These are phyloP conservation scores for Chymomyza fuscimana DNA, from an alignment of 2,888 invertebrate species.

Conservation along the genomic window DNA sequence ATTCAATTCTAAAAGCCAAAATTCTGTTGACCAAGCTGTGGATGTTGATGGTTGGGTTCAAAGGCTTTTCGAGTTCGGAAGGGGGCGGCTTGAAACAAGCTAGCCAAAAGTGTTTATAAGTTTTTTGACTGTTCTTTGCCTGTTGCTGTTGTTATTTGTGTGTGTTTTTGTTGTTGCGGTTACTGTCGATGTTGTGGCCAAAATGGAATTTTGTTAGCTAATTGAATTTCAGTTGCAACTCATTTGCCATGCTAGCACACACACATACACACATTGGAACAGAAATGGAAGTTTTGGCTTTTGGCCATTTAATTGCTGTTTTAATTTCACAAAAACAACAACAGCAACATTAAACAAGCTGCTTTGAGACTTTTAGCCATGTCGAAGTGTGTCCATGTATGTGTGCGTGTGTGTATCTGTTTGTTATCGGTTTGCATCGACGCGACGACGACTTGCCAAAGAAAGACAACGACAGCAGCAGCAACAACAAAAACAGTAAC, in stretches of 20 bases:
- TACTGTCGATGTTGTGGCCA: constrained; percentile 52
- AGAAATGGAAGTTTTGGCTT: constrained; percentile 53
- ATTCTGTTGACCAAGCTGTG: constrained; percentile 70
- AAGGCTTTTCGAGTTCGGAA: constrained; percentile 12
- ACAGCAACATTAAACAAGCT: constrained; percentile 36
- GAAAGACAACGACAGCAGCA: background rate
- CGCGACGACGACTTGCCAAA: constrained; percentile 6
- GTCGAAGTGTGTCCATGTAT: constrained; percentile 24
- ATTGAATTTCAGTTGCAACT: constrained; percentile 75
- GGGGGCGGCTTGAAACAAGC: constrained; percentile 8
- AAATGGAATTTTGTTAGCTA: constrained; percentile 73
- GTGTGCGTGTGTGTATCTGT: background rate
- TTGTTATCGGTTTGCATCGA: constrained; percentile 9
- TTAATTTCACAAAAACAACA: constrained; percentile 59
- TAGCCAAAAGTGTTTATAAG: constrained; percentile 67
- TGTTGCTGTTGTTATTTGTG: constrained; percentile 36
- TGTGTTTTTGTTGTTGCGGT: constrained; percentile 10
- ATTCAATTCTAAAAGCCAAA: constrained; percentile 74
- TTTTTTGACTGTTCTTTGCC: constrained; percentile 49
- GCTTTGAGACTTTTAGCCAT: background rate
- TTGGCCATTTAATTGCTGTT: constrained; percentile 73
- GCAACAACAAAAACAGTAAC: background rate
- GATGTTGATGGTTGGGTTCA: constrained; percentile 29
- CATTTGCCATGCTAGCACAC: constrained; percentile 66
- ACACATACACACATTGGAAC: constrained; percentile 1